phyloP scores from a whole-genome alignment of 2,888 invertebrate genomes.

The Dilophus febrilis region DNA sequence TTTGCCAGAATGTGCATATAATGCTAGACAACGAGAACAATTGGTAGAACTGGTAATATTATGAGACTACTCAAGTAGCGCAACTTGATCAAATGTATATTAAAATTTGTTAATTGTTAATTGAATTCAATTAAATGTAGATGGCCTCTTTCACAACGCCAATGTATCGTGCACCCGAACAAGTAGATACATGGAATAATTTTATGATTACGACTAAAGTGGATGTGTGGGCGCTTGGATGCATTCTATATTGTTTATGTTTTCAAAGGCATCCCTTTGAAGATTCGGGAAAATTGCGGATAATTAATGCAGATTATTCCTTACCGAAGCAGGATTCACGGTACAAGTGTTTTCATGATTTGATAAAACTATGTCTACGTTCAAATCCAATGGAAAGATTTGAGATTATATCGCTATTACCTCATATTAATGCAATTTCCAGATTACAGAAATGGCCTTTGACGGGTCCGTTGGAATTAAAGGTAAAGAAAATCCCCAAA shows the following conservation, averaged over 20 bases:
- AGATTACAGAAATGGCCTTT: constrained; percentile 70
- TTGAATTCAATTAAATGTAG: constrained; percentile 29
- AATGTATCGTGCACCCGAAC: constrained; percentile 97
- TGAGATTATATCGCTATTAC: constrained; percentile 60
- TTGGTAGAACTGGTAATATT: constrained; percentile 76
- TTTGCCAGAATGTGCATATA: constrained; percentile 79
- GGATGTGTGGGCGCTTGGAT: constrained; percentile 96
- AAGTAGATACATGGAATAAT: constrained; percentile 95
- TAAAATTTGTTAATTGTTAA: constrained; percentile 3
- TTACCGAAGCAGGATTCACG: constrained; percentile 59
- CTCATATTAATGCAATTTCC: constrained; percentile 74
- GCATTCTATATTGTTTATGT: constrained; percentile 81
- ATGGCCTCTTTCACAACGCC: constrained; percentile 69
- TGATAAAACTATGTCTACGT: constrained; percentile 70
- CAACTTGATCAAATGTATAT: too few relatives aligned
- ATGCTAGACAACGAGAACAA: constrained; percentile 73
- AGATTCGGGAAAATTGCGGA: constrained; percentile 86
- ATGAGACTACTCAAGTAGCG: too few relatives aligned
- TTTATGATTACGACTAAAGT: constrained; percentile 76
- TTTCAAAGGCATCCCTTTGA: constrained; percentile 94
- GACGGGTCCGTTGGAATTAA: constrained; percentile 56
- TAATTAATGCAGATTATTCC: constrained; percentile 89
- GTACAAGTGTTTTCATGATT: constrained; percentile 71
- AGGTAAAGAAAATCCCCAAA: constrained; percentile 26
- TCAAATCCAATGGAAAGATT: constrained; percentile 71